phyloP scores from a whole-genome alignment of 2,797 vertebrate species.

The Acipenser transmontanus region DNA sequence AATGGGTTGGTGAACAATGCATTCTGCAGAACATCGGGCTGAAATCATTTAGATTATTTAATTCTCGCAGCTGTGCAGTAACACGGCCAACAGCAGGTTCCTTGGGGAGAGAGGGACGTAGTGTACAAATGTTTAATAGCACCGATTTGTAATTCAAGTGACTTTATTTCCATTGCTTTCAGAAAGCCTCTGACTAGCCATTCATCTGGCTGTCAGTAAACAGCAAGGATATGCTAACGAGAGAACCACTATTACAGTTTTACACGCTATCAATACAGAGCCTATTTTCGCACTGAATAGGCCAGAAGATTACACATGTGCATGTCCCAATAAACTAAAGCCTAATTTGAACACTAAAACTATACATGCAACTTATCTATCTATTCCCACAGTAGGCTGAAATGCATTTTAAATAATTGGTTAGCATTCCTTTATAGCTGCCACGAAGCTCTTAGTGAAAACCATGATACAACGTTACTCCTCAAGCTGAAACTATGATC shows the following conservation, averaged over 20 bases:
- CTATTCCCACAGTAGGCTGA: background rate
- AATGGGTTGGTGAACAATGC: slow-evolving; percentile 1
- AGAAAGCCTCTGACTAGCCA: slow-evolving; percentile 8
- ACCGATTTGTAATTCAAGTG: slow-evolving; percentile 10
- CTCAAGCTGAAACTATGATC: background rate
- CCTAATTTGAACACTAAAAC: slow-evolving; percentile 1
- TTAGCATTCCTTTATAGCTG: background rate
- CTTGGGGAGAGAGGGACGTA: slow-evolving; percentile 3
- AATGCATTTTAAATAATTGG: background rate
- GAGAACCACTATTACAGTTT: slow-evolving; percentile 1
- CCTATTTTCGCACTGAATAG: background rate
- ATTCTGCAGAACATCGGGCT: background rate
- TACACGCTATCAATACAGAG: background rate
- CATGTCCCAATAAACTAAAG: background rate
- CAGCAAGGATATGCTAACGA: slow-evolving; percentile 9
- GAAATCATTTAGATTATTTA: slow-evolving; percentile 8
- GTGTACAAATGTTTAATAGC: slow-evolving; percentile 11
- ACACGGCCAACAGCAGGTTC: slow-evolving; percentile 6
- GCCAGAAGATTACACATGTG: background rate
- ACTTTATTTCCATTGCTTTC: slow-evolving; percentile 8
- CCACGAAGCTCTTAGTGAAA: background rate
- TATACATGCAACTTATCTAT: background rate
- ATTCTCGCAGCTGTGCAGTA: slow-evolving; percentile 9
- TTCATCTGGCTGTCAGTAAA: slow-evolving; percentile 9
- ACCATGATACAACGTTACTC: background rate